Evolutionary conservation across 1,140 invertebrate species (phyloP).

Genomic region (Drosophila simulans): DNA sequence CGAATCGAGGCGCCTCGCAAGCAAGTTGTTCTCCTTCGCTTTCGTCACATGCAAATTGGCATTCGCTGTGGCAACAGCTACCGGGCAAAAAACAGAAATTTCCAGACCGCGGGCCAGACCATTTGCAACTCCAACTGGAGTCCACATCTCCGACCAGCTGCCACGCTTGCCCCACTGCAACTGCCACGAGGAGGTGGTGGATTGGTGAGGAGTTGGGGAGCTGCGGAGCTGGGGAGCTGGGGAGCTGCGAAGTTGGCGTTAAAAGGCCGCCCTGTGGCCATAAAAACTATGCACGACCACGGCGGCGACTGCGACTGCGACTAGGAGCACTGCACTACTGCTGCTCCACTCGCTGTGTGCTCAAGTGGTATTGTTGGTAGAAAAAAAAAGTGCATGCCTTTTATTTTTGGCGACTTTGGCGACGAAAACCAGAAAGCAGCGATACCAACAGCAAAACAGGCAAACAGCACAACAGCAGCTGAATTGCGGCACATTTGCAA

Average conservation of each 20-base stretch:
- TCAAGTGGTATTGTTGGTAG: slow-evolving; percentile 52
- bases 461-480: not conserved
- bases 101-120: slow-evolving; percentile 16
- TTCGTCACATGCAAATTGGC: slow-evolving; percentile 61
- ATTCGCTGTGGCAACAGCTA: slow-evolving; percentile 16
- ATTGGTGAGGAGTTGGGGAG: not conserved
- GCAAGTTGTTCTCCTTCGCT: slow-evolving; percentile 40
- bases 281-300: slow-evolving; percentile 65
- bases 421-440: slow-evolving; percentile 44
- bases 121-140: slow-evolving; percentile 37
- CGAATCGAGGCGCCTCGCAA: slow-evolving; percentile 14
- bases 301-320: not conserved
- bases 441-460: not conserved
- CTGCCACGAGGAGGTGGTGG: not conserved
- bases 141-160: slow-evolving; percentile 1
- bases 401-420: slow-evolving; percentile 68
- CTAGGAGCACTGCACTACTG: too few species aligned
- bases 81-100: slow-evolving; percentile 2
- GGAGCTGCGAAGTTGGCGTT: slow-evolving; percentile 31
- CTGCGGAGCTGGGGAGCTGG: slow-evolving; percentile 24
- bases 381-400: slow-evolving; percentile 71
- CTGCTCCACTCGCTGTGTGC: slow-evolving; percentile 33
- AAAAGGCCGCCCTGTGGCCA: slow-evolving; percentile 65
- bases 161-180: slow-evolving; percentile 12
- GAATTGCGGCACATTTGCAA: slow-evolving; percentile 72